Evolutionary conservation across 2,113 vertebrate genomes (phyloP).

Genomic region (Alligator sinensis): DNA sequence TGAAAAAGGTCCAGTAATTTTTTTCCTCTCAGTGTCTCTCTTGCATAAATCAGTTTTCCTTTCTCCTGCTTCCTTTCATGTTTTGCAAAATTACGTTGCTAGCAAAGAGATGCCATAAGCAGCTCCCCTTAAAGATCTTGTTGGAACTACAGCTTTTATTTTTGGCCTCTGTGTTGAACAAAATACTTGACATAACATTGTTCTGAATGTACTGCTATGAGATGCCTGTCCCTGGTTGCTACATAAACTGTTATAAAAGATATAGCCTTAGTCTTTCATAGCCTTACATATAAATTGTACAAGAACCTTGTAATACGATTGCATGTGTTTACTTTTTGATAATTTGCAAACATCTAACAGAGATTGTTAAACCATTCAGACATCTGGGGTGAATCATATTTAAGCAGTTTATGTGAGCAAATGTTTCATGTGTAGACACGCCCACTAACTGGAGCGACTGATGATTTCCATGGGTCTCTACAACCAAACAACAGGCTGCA

Average conservation of each 20-base stretch:
- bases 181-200: not conserved
- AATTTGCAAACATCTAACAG: conserved; percentile 49
- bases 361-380: not conserved
- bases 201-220: not conserved
- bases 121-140: not conserved
- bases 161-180: not conserved
- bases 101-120: not conserved
- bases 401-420: conserved; percentile 53
- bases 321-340: conserved; percentile 10
- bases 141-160: not conserved
- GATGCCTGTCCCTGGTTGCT: not conserved
- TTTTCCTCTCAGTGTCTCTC: too few relatives aligned
- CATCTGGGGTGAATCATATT: conserved; percentile 53
- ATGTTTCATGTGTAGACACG: not conserved
- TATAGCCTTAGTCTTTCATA: not conserved
- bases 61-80: too few relatives aligned
- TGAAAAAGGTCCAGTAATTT: too few relatives aligned
- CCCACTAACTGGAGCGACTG: not conserved
- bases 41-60: too few relatives aligned
- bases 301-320: not conserved
- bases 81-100: not conserved
- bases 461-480: not conserved
- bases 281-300: not conserved
- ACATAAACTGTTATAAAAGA: not conserved
- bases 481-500: not conserved